Percentiles rank a stretch among this genome's conserved stretches.
These are phyloP conservation scores for Coracias cyanogaster DNA, from an alignment of 2,797 vertebrate genomes.

Conservation along the genomic window DNA sequence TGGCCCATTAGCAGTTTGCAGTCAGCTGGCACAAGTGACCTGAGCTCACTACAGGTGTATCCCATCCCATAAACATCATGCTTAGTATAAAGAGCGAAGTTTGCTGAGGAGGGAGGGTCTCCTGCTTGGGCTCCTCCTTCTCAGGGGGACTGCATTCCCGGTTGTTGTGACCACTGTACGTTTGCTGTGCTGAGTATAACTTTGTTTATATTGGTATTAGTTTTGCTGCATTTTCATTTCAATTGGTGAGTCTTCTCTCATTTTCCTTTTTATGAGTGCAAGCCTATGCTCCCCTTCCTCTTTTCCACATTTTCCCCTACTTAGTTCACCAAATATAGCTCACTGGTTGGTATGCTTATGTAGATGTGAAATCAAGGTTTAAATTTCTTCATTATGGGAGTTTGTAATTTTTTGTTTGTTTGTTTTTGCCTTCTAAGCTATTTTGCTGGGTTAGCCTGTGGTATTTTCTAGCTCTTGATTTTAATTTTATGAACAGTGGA, in stretches of 20 bases:
- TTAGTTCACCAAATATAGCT: background rate
- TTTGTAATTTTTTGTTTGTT: background rate
- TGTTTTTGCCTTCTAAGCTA: background rate
- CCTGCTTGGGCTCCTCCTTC: background rate
- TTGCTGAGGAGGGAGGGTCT: background rate
- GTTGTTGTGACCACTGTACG: background rate
- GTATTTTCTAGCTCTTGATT: background rate
- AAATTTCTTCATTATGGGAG: background rate
- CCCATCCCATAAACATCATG: background rate
- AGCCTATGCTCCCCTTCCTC: background rate
- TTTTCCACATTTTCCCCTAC: background rate
- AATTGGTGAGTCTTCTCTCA: background rate
- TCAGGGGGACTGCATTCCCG: background rate
- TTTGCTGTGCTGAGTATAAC: background rate
- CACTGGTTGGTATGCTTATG: background rate
- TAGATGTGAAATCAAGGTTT: background rate
- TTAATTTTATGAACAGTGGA: background rate
- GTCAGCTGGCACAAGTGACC: background rate
- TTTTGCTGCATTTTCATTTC: background rate
- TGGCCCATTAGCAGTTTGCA: background rate
- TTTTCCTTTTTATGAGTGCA: background rate
- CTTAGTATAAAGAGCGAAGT: background rate
- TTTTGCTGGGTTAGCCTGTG: background rate
- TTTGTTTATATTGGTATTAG: background rate
- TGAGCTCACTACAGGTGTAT: background rate